These are phyloP conservation scores for Alces alces DNA, from an alignment of 2,113 vertebrate genomes.

Conservation along the genomic window DNA sequence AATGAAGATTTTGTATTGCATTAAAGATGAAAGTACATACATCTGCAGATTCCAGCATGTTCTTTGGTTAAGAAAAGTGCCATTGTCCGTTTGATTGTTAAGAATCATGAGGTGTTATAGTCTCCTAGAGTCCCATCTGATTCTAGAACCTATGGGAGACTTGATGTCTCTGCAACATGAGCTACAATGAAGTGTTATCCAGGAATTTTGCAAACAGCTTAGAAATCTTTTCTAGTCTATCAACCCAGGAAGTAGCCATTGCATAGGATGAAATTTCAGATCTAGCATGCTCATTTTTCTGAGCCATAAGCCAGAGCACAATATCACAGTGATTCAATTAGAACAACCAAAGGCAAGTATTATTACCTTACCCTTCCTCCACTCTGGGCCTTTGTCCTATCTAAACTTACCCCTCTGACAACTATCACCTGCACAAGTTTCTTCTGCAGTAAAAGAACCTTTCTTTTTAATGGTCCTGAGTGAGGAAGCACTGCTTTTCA, in stretches of 20 bases:
- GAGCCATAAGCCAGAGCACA: background rate
- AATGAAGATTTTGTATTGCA: background rate
- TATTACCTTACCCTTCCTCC: background rate
- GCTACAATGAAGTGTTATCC: background rate
- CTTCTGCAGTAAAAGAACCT: background rate
- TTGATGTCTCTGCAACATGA: background rate
- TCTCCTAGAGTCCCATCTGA: background rate
- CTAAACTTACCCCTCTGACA: background rate
- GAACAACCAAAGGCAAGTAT: background rate
- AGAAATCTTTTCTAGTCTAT: background rate
- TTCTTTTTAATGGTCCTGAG: background rate
- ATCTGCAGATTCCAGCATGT: background rate
- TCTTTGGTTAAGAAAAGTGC: background rate
- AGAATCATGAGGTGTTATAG: background rate
- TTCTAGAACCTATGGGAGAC: background rate
- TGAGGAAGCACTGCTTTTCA: background rate
- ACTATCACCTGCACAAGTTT: background rate
- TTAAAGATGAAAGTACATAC: background rate
- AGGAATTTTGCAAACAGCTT: background rate
- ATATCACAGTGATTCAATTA: background rate
- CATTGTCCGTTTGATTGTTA: background rate
- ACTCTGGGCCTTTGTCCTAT: background rate
- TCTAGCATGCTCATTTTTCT: background rate
- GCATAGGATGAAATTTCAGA: background rate
- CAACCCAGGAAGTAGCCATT: background rate